phyloP scores from a whole-genome alignment of 2,888 invertebrate genomes.

The Spicauda simplicius region DNA sequence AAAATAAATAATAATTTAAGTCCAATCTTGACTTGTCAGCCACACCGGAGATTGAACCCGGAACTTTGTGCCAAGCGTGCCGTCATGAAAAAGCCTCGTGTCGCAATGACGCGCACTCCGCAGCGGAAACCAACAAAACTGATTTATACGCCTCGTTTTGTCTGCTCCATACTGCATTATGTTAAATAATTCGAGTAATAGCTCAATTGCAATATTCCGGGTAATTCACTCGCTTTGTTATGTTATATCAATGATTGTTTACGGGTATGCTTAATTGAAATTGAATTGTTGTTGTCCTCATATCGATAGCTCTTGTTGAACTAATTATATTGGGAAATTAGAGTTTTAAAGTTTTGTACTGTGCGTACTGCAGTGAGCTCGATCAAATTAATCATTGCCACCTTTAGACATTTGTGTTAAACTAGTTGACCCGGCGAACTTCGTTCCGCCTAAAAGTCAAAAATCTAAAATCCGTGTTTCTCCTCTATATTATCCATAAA shows the following conservation, averaged over 20 bases:
- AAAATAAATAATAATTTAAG: too few relatives aligned
- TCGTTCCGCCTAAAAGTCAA: too few relatives aligned
- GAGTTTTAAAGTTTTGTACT: not conserved
- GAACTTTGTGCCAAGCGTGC: not conserved
- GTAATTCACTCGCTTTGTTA: not conserved
- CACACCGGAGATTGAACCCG: too few relatives aligned
- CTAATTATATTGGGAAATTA: not conserved
- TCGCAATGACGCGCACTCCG: slow-evolving; percentile 29
- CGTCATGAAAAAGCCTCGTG: slow-evolving; percentile 1
- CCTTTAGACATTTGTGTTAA: too few relatives aligned
- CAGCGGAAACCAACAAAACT: slow-evolving; percentile 35
- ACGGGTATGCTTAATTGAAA: not conserved
- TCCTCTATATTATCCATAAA: too few relatives aligned
- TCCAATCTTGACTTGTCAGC: too few relatives aligned
- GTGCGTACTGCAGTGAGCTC: too few relatives aligned
- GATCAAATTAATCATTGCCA: too few relatives aligned
- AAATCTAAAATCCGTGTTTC: too few relatives aligned
- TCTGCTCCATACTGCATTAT: slow-evolving; percentile 29
- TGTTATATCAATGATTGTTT: not conserved
- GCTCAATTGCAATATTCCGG: not conserved
- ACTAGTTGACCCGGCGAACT: too few relatives aligned
- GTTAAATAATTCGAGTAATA: slow-evolving; percentile 10
- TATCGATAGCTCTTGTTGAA: not conserved
- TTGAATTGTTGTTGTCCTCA: not conserved
- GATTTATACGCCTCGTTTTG: slow-evolving; percentile 29